Evolutionary conservation across 2,113 vertebrate species (phyloP).

Genomic region (Pelvicachromis taeniatus): DNA sequence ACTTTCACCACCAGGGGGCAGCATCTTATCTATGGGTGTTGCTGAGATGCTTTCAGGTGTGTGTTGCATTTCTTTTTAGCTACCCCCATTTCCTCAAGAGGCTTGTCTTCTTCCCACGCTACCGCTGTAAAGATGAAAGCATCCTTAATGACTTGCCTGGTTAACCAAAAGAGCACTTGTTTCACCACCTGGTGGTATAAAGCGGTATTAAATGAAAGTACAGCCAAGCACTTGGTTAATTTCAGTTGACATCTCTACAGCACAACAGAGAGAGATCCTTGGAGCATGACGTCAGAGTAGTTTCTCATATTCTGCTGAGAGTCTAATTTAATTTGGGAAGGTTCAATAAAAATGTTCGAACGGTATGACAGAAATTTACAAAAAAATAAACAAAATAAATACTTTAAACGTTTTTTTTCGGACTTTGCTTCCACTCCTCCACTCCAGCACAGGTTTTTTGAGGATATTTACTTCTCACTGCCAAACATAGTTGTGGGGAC

Average conservation of each 20-base stretch:
- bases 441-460: not conserved
- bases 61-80: not conserved
- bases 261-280: not conserved
- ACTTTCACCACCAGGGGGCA: not conserved
- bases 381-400: not conserved
- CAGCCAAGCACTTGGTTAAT: not conserved
- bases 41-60: not conserved
- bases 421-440: not conserved
- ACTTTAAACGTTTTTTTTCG: not conserved
- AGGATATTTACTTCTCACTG: not conserved
- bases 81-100: not conserved
- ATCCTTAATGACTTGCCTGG: not conserved
- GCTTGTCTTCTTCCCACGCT: not conserved
- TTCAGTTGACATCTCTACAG: not conserved
- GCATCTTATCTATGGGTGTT: not conserved
- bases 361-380: not conserved
- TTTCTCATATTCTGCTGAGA: not conserved
- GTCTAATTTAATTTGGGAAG: not conserved
- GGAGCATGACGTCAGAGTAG: not conserved
- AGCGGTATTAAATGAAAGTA: not conserved
- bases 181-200: not conserved
- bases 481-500: not conserved
- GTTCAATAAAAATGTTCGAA: not conserved
- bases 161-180: not conserved
- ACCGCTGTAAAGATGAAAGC: not conserved